phyloP scores from a whole-genome alignment of 2,113 vertebrate species.

The Silurus glanis region DNA sequence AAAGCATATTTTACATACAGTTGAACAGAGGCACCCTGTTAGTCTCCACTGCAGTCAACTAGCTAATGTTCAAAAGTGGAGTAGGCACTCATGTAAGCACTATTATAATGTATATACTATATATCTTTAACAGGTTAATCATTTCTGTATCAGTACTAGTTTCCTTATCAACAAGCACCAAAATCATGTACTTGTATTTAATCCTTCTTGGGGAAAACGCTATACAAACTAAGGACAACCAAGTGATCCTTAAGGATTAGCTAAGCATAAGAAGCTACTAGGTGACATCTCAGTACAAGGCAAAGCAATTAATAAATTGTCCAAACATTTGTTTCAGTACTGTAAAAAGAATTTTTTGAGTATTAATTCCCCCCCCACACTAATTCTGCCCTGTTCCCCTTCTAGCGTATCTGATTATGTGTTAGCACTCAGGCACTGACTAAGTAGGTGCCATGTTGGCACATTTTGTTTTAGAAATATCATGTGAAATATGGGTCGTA shows the following conservation, averaged over 20 bases:
- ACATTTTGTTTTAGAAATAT: constrained; percentile 41
- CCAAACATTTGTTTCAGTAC: background rate
- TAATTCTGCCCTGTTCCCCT: background rate
- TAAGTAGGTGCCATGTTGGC: constrained; percentile 14
- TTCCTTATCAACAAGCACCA: background rate
- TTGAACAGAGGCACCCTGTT: background rate
- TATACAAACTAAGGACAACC: background rate
- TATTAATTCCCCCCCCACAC: too few species aligned
- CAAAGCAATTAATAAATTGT: background rate
- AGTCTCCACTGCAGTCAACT: background rate
- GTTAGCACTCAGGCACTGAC: background rate
- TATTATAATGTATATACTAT: too few species aligned
- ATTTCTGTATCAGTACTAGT: background rate
- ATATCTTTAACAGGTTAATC: background rate
- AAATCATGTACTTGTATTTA: background rate
- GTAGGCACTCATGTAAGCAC: too few species aligned
- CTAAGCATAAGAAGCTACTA: background rate
- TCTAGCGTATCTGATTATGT: constrained; percentile 19
- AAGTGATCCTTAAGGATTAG: background rate
- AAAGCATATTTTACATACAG: background rate
- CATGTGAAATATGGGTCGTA: constrained; percentile 33
- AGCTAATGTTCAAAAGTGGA: background rate
- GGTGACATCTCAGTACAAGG: background rate
- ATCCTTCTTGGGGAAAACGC: background rate
- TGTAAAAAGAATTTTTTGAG: background rate